Base-by-base conservation (phyloP, 2,113 vertebrate species). In the Misgurnus mizolepis region DNA sequence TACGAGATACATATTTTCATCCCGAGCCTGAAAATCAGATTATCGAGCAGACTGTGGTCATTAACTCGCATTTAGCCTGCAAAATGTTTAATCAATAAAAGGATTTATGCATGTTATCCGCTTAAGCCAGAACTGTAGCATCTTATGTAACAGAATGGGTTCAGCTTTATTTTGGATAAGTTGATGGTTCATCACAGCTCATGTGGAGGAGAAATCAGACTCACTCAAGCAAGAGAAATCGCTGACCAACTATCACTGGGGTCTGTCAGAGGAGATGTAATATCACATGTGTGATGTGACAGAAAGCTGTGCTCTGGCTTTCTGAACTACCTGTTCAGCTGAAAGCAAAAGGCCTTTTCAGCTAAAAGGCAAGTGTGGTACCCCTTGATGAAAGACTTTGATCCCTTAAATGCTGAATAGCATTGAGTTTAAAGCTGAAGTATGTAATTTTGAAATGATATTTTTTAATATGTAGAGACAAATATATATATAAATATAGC, bases 31-130 rank as follows among this genome's bases (percentile, higher is more conserved):
- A 58, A 39, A 14, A 70, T 72, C 1, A 72, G 11, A 58, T 72
- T 39, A 41, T 18, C 22, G 12, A 5, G 1, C 55, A 68, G 15
- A 15, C 18, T 50, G 27, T 73, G 81, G 43, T 56, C n/a, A 77
- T 77, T 61, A 15, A n/a, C 12, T 41, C 17, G 8, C 7, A 14
- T 58, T 73, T 50, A 60, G 41, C 66, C 60, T 43, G 60, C 56
- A 68, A 62, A 53, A 69, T 77, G 56, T 78, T 77, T 34, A 56
- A 78, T 78, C 60, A 72, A 41, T 62, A 60, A 40, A 74, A 39
- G 56, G 55, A 68, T 82, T 73, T 79, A 39, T 47, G 47, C 8
- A 14, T 61, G 10, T 62, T 74, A 79, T 82, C 81, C 27, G 81
- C 76, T 74, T 82, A 73, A 78, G 53, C 8, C 18, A 77, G 39